Conservation (phyloP, 2,797 vertebrate species). For the Sebastes trivittatus region DNA sequence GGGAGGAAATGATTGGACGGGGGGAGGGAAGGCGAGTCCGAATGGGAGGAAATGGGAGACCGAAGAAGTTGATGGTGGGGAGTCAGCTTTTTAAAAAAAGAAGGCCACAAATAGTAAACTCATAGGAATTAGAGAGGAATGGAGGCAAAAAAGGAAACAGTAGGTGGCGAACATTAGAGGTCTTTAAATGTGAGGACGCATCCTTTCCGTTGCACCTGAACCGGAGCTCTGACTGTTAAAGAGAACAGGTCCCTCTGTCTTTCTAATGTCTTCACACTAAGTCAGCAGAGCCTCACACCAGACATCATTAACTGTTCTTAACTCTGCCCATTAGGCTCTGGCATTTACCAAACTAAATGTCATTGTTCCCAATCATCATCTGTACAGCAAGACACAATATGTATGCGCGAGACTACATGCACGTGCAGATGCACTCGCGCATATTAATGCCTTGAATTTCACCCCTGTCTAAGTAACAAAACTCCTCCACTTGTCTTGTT, state of each 20-base stretch:
- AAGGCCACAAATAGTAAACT: conserved; percentile 57
- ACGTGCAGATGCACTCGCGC: conserved; percentile 16
- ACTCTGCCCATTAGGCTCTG: conserved; percentile 66
- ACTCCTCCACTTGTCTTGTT: conserved; percentile 18
- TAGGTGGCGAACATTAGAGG: conserved; percentile 39
- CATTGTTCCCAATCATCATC: conserved; percentile 71
- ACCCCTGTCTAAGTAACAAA: conserved; percentile 7
- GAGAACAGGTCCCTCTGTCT: conserved; percentile 20
- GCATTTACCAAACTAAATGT: conserved; percentile 78
- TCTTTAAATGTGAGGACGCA: conserved; percentile 38
- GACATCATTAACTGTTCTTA: conserved; percentile 66
- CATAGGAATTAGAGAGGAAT: conserved; percentile 23
- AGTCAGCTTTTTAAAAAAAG: conserved; percentile 59
- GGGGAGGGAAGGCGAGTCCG: conserved; percentile 49
- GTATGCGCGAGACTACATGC: neutral
- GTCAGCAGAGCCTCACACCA: conserved; percentile 59
- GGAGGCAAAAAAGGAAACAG: conserved; percentile 41
- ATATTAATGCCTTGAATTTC: conserved; percentile 30
- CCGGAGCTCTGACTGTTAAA: neutral
- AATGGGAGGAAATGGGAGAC: conserved; percentile 59
- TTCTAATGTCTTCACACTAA: conserved; percentile 59
- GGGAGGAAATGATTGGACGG: conserved; percentile 76
- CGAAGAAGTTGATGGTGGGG: conserved; percentile 48
- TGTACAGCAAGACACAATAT: conserved; percentile 23
- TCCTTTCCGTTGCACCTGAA: conserved; percentile 24